Conservation (phyloP, 2,797 vertebrate genomes). For the Champsocephalus esox region DNA sequence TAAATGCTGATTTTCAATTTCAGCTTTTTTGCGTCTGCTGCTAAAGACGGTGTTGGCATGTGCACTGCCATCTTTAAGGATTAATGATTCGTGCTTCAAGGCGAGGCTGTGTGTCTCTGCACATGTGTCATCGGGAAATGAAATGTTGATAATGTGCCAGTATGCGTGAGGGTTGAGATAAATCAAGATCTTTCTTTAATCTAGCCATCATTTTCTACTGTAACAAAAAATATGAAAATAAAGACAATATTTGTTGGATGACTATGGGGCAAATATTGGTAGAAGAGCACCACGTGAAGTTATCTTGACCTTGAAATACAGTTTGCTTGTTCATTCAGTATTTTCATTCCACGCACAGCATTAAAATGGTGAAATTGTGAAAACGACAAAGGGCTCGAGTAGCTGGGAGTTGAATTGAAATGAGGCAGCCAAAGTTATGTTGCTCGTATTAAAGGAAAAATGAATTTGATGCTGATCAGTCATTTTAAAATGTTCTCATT, state of each 20-base stretch:
- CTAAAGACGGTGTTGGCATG: slow-evolving; percentile 20
- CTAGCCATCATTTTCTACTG: slow-evolving; percentile 45
- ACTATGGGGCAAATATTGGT: not conserved
- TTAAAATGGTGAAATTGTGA: slow-evolving; percentile 13
- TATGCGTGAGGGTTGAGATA: slow-evolving; percentile 2
- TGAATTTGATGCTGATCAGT: slow-evolving; percentile 5
- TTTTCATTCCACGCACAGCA: slow-evolving; percentile 23
- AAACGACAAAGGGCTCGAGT: slow-evolving; percentile 1
- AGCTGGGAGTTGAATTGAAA: slow-evolving; percentile 16
- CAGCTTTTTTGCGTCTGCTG: slow-evolving; percentile 19
- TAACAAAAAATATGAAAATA: slow-evolving; percentile 25
- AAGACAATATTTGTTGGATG: not conserved
- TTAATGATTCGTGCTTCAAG: slow-evolving; percentile 56
- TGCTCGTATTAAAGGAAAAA: slow-evolving; percentile 3
- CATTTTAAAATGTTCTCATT: not conserved
- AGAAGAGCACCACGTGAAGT: not conserved
- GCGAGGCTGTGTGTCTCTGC: slow-evolving; percentile 16
- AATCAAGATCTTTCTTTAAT: slow-evolving; percentile 29
- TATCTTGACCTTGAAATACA: slow-evolving; percentile 42
- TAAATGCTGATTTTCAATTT: slow-evolving; percentile 34
- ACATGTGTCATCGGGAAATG: slow-evolving; percentile 7
- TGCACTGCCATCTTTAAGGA: slow-evolving; percentile 16
- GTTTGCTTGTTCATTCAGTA: slow-evolving; percentile 19
- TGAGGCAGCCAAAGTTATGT: not conserved
- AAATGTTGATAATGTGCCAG: slow-evolving; percentile 9